Evolutionary conservation across 2,113 vertebrate genomes (phyloP).

Genomic region (Talpa occidentalis): DNA sequence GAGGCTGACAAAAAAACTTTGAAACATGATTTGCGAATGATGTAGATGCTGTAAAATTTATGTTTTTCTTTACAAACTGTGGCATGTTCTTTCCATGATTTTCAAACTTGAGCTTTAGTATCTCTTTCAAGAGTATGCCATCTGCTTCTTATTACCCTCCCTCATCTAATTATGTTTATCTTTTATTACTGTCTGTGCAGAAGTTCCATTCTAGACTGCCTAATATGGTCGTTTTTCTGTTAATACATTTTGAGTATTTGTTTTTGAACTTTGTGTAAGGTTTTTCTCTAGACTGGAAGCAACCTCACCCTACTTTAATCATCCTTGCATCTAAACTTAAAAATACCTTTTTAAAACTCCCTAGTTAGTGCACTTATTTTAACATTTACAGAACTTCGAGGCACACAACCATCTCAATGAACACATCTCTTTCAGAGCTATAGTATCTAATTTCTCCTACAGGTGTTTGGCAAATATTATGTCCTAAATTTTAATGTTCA

Average conservation of each 20-base stretch:
- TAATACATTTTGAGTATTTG: not conserved
- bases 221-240: not conserved
- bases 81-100: not conserved
- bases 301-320: rapidly evolving
- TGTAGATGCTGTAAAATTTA: not conserved
- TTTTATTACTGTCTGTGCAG: not conserved
- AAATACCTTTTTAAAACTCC: not conserved
- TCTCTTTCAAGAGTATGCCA: not conserved
- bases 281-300: not conserved
- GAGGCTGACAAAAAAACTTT: not conserved
- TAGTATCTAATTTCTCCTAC: not conserved
- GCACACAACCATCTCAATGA: not conserved
- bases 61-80: not conserved
- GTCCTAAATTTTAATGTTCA: not conserved
- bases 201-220: not conserved
- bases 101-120: not conserved
- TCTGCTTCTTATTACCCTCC: not conserved
- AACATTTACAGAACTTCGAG: not conserved
- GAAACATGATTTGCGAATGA: not conserved
- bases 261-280: not conserved
- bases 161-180: not conserved
- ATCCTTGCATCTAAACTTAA: not conserved
- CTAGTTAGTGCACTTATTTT: not conserved
- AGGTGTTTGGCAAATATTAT: not conserved
- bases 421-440: not conserved